These are phyloP conservation scores for Ametastegia equiseti DNA, from an alignment of 2,888 invertebrate species.

Conservation along the genomic window DNA sequence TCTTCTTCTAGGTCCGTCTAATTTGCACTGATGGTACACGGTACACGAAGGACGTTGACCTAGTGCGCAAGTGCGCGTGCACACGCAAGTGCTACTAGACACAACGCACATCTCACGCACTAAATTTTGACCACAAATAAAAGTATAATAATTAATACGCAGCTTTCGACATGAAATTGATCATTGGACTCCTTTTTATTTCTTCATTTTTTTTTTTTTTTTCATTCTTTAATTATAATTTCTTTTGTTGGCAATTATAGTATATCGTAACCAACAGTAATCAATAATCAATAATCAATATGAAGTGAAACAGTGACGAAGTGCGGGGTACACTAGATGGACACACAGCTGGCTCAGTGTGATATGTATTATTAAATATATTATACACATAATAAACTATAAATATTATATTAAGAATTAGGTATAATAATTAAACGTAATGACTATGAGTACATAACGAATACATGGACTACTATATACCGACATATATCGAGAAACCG, in stretches of 20 bases:
- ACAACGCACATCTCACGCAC: conserved; percentile 54
- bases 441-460: conserved; percentile 21
- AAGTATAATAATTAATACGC: conserved; percentile 65
- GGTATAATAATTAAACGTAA: conserved; percentile 35
- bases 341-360: conserved; percentile 74
- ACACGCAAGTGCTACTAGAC: conserved; percentile 90
- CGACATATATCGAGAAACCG: background rate
- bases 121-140: conserved; percentile 48
- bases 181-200: background rate
- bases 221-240: background rate
- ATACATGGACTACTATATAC: conserved; percentile 19
- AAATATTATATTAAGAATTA: conserved; percentile 47
- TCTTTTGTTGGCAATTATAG: background rate
- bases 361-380: conserved; percentile 73
- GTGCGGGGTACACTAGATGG: conserved; percentile 62
- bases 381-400: conserved; percentile 55
- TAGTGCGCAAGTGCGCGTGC: conserved; percentile 98
- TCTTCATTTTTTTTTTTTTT: conserved; percentile 16
- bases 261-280: conserved; percentile 29
- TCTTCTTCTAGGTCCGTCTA: conserved; percentile 85
- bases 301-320: conserved; percentile 58
- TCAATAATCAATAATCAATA: conserved; percentile 40
- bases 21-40: conserved; percentile 95
- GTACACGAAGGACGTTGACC: conserved; percentile 97
- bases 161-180: conserved; percentile 31